Evolutionary conservation across 2,888 invertebrate species (phyloP).

Genomic region (Acanthacorydalis orientalis): DNA sequence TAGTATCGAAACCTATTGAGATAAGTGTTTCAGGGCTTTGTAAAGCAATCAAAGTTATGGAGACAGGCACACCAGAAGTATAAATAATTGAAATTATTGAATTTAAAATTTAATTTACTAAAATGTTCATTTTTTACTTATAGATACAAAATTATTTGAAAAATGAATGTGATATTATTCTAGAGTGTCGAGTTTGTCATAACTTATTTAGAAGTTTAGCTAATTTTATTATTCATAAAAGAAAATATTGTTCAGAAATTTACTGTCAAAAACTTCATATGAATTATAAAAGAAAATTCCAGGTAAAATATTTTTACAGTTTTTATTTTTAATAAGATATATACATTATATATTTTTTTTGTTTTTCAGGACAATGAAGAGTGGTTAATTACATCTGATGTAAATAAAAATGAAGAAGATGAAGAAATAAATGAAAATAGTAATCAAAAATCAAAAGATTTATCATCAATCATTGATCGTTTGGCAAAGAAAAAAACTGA

Average conservation of each 20-base stretch:
- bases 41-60: slow-evolving; percentile 53
- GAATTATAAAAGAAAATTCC: slow-evolving; percentile 28
- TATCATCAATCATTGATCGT: slow-evolving; percentile 9
- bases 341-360: background rate
- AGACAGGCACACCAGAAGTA: slow-evolving; percentile 62
- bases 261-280: slow-evolving; percentile 31
- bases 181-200: slow-evolving; percentile 77
- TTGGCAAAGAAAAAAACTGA: slow-evolving; percentile 8
- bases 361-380: slow-evolving; percentile 3
- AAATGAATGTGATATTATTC: slow-evolving; percentile 74
- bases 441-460: slow-evolving; percentile 7
- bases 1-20: slow-evolving; percentile 41
- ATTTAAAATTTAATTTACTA: background rate
- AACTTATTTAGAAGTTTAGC: slow-evolving; percentile 74
- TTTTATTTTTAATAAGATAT: background rate
- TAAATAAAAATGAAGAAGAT: slow-evolving; percentile 2
- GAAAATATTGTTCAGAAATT: slow-evolving; percentile 56
- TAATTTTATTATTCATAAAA: slow-evolving; percentile 80
- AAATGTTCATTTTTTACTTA: slow-evolving; percentile 15
- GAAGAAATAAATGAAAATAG: slow-evolving; percentile 1
- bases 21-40: slow-evolving; percentile 51
- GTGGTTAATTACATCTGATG: background rate
- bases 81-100: slow-evolving; percentile 12
- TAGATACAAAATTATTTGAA: slow-evolving; percentile 57
- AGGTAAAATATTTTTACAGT: slow-evolving; percentile 24